These are phyloP conservation scores for Acanthosepion esculentum DNA, from an alignment of 2,888 invertebrate genomes.

Conservation along the genomic window DNA sequence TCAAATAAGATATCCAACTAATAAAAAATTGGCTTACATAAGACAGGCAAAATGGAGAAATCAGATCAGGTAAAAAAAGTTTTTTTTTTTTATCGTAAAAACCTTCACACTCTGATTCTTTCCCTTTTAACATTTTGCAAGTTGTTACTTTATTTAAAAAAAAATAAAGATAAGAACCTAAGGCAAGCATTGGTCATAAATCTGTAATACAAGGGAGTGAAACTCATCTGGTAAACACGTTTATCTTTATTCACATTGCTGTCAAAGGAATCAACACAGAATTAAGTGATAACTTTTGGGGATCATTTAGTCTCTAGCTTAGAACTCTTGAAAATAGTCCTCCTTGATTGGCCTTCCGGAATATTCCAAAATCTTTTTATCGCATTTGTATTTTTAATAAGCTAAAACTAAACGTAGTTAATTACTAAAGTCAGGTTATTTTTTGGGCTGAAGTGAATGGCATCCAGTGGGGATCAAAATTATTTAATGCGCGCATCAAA, in stretches of 20 bases:
- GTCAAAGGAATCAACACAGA: too few species aligned
- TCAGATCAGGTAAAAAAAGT: background rate
- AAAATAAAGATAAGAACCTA: background rate
- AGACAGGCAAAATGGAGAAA: background rate
- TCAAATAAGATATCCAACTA: background rate
- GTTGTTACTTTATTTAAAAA: background rate
- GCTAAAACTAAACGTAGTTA: too few species aligned
- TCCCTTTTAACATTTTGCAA: background rate
- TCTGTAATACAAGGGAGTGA: background rate
- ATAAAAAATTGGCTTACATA: background rate
- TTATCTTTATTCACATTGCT: background rate
- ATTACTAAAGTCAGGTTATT: too few species aligned
- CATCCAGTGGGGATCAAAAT: too few species aligned
- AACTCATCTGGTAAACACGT: background rate
- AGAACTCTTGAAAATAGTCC: too few species aligned
- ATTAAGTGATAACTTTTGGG: too few species aligned
- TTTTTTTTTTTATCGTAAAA: background rate
- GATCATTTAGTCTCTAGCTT: too few species aligned
- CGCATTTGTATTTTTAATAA: too few species aligned
- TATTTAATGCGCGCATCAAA: too few species aligned
- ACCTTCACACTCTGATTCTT: background rate
- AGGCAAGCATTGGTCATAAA: background rate
- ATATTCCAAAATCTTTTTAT: too few species aligned
- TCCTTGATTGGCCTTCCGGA: too few species aligned
- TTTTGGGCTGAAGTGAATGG: too few species aligned